Conservation (phyloP, 2,797 vertebrate species). For the Tamandua tetradactyla region DNA sequence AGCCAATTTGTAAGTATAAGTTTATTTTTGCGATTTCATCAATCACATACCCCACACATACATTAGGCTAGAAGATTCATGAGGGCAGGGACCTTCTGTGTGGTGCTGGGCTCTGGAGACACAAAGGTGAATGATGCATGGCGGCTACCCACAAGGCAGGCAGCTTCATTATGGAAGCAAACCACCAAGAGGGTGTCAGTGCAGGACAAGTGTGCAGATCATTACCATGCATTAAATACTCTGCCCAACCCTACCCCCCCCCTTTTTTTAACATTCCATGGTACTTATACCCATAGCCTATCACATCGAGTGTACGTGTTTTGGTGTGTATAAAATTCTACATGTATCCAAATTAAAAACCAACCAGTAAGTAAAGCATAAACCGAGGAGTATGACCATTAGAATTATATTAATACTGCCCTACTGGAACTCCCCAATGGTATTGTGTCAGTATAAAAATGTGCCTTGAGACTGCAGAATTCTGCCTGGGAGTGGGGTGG, state of each 20-base stretch:
- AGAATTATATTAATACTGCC: not conserved
- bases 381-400: not conserved
- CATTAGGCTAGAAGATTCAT: not conserved
- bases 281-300: not conserved
- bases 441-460: conserved; percentile 6
- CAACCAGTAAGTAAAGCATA: conserved; percentile 14
- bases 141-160: not conserved
- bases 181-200: not conserved
- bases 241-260: too few species aligned
- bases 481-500: not conserved
- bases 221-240: not conserved
- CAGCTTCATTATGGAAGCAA: not conserved
- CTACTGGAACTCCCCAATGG: not conserved
- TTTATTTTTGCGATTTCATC: not conserved
- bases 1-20: not conserved
- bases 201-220: not conserved
- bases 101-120: not conserved
- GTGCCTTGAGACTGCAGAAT: conserved; percentile 30
- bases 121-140: not conserved
- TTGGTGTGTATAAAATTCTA: not conserved
- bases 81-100: not conserved
- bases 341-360: not conserved
- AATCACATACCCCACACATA: not conserved
- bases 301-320: not conserved
- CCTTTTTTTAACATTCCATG: not conserved